Evolutionary conservation across 2,888 invertebrate genomes (phyloP).

Genomic region (Pristionchus japonicus): DNA sequence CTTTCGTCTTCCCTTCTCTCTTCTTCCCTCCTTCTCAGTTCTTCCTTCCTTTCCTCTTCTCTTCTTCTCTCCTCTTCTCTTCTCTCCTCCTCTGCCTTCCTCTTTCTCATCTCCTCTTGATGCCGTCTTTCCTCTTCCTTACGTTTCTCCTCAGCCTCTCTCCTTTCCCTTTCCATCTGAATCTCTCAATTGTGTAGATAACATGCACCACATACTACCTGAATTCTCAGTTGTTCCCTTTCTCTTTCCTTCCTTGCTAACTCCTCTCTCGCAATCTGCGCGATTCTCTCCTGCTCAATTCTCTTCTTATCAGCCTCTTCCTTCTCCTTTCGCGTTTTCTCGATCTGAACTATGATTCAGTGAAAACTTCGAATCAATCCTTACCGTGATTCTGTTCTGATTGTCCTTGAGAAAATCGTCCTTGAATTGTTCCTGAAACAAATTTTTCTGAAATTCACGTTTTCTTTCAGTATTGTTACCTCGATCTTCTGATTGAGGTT

Average conservation of each 20-base stretch:
- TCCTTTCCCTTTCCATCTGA: conserved; percentile 8
- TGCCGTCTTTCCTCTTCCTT: not conserved
- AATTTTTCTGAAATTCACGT: too few species aligned
- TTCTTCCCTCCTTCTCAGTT: not conserved
- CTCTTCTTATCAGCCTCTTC: conserved; percentile 17
- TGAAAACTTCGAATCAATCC: too few species aligned
- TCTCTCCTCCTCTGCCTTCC: not conserved
- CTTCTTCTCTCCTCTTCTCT: not conserved
- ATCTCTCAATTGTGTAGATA: too few species aligned
- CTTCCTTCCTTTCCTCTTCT: not conserved
- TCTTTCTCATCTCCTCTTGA: not conserved
- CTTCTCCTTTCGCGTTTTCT: not conserved
- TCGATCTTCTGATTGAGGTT: not conserved
- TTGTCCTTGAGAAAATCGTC: not conserved
- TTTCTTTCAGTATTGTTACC: not conserved
- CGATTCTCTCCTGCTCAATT: not conserved
- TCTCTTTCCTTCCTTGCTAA: not conserved
- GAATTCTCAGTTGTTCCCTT: not conserved
- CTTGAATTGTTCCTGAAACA: not conserved
- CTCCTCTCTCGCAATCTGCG: not conserved
- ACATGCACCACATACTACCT: too few species aligned
- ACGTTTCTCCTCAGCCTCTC: not conserved
- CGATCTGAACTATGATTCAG: not conserved
- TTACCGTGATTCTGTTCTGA: not conserved
- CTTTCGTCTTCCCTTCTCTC: not conserved